Evolutionary conservation across 2,888 invertebrate species (phyloP), one percentile per base, ranked within the genome.

Genomic region (Coelinius sp.): DNA sequence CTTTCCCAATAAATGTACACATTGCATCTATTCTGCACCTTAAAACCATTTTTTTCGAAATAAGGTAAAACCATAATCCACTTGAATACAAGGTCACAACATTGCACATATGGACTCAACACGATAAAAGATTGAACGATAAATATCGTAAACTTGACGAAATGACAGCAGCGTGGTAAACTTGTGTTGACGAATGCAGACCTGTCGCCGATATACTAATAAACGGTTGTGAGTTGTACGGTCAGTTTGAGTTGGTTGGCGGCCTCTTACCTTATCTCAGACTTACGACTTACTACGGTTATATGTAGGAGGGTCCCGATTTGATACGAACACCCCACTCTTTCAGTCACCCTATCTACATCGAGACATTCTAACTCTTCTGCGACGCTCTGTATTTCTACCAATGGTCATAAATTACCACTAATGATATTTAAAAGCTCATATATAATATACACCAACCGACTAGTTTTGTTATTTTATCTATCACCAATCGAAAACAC

Each of bases 221-320:
- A 49, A n/a, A 2, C 20, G 20, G 7, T n/a, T 8, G 1, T 4
- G 6, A 49, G 20, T 49, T 17, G 44, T 5, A 14, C 46, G 46
- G 46, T 49, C 46, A 49, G 46, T 49, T 17, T 49, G 44, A n/a
- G 5, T 35, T 35, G 35, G 35, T 35, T 35, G 35, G 35, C 44
- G 14, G 44, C 17, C 44, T 31, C 25, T 49, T 14, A 35, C 52
- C 67, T 67, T 67, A 67, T 67, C 67, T 67, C 44, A 22, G 31
- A 31, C 53, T 67, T 67, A 53, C 67, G 67, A 25, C 53, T 38
- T 67, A n/a, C 31, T 53, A 38, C 52, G 49, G 66, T 49, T 66
- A 66, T 44, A n/a, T n/a, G n/a, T n/a, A 62, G 49, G 41, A 41
- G 12, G 2, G 14, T n/a, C 31, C 53, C 67, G 67, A 67, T 67